Evolutionary conservation across 2,113 vertebrate genomes (phyloP).

Genomic region (Sigmodon hispidus): DNA sequence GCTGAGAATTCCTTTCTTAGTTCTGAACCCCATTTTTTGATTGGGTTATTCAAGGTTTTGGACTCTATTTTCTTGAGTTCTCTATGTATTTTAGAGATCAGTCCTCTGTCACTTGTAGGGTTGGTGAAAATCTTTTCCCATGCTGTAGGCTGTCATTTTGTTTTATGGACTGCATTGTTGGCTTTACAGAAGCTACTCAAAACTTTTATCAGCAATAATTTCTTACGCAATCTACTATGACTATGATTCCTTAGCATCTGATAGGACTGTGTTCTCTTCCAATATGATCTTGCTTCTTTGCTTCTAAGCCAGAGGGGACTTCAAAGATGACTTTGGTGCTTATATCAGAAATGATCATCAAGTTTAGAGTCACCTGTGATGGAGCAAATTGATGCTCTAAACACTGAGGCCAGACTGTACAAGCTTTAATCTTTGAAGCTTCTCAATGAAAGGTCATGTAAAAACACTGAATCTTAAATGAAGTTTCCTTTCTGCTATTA

Average conservation of each 20-base stretch:
- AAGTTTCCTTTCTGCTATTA: not conserved
- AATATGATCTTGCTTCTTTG: constrained; percentile 31
- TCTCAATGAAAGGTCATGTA: not conserved
- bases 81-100: no score
- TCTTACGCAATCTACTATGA: constrained; percentile 16
- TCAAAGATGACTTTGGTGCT: not conserved
- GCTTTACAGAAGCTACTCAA: no score
- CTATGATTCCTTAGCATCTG: constrained; percentile 8
- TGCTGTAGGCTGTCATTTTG: no score
- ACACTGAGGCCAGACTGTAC: not conserved
- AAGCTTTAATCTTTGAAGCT: not conserved
- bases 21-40: no score
- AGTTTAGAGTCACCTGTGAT: not conserved
- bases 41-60: no score
- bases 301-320: not conserved
- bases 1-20: no score
- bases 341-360: not conserved
- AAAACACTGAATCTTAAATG: not conserved
- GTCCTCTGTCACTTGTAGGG: no score
- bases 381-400: not conserved
- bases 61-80: no score
- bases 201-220: constrained; percentile 24
- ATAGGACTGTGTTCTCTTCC: constrained; percentile 21
- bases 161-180: no score
- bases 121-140: no score